Conservation (phyloP, 2,888 invertebrate species). For the Falcaria lacertinaria region DNA sequence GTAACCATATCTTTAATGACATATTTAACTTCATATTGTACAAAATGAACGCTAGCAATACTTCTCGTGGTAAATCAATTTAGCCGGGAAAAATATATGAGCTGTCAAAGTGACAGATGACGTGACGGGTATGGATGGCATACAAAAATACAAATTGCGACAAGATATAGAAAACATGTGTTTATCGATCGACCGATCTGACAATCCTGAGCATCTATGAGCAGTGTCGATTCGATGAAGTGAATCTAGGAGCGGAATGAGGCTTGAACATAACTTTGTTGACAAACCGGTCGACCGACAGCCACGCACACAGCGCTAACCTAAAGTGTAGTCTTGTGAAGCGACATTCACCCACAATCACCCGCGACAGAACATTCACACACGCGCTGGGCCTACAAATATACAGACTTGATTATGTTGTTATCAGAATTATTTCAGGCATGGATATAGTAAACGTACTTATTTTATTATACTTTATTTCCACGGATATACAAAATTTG, state of each 20-base stretch:
- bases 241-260: no score
- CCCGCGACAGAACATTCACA: slow-evolving; percentile 13
- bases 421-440: no score
- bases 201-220: not conserved
- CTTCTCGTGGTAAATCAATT: not conserved
- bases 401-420: not conserved
- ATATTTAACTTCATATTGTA: not conserved
- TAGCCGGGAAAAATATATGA: not conserved
- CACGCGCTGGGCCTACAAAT: slow-evolving; percentile 2
- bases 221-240: not conserved
- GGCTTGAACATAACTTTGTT: no score
- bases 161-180: not conserved
- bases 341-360: slow-evolving; percentile 12
- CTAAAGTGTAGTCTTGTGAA: slow-evolving; percentile 9
- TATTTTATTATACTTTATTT: no score
- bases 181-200: not conserved
- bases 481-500: no score
- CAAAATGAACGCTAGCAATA: not conserved
- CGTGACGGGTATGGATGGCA: not conserved
- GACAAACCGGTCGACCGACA: not conserved
- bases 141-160: not conserved
- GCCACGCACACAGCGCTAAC: not conserved
- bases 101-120: not conserved
- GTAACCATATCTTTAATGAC: not conserved
- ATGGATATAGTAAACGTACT: no score